phyloP scores from a whole-genome alignment of 2,113 vertebrate species.

The Capreolus pygargus region DNA sequence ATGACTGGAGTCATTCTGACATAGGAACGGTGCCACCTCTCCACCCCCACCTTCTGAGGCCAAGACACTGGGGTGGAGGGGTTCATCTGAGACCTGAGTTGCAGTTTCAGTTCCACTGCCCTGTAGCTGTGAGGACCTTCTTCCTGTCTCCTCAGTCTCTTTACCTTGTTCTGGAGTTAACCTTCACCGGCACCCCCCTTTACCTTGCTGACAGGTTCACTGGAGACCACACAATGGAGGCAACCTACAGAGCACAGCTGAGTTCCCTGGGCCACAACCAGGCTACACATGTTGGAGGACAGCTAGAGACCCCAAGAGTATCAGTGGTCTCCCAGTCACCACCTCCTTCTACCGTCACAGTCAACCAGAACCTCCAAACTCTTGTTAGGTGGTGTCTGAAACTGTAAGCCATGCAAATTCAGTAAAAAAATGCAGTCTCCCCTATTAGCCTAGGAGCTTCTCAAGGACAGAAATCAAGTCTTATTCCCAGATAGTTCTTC shows the following conservation, averaged over 20 bases:
- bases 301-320: not conserved
- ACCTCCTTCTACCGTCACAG: not conserved
- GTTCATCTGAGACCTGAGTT: not conserved
- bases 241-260: not conserved
- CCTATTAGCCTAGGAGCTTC: not conserved
- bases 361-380: not conserved
- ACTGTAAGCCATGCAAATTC: not conserved
- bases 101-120: not conserved
- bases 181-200: not conserved
- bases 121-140: not conserved
- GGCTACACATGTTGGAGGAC: not conserved
- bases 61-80: not conserved
- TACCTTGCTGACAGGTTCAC: not conserved
- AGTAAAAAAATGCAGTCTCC: not conserved
- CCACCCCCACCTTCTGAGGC: not conserved
- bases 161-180: not conserved
- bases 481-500: not conserved
- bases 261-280: not conserved
- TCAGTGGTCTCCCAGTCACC: not conserved
- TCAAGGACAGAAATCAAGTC: not conserved
- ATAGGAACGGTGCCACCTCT: not conserved
- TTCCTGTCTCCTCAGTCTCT: not conserved
- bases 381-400: not conserved
- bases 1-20: not conserved
- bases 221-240: not conserved